These are phyloP conservation scores for Smithornis capensis DNA, from an alignment of 2,113 vertebrate genomes.

Conservation along the genomic window DNA sequence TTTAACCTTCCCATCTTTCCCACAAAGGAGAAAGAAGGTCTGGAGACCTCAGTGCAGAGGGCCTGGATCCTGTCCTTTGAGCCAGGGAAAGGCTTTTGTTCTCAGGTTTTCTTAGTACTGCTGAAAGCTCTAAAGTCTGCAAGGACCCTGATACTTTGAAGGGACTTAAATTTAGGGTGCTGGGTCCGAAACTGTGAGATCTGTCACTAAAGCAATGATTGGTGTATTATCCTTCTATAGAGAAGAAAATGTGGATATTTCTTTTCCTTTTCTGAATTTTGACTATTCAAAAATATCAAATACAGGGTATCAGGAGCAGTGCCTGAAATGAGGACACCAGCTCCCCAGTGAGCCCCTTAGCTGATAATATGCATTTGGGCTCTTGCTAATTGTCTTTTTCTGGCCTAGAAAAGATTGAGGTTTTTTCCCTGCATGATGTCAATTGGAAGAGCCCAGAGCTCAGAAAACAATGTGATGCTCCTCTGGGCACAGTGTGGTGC, in stretches of 20 bases:
- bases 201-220: background rate
- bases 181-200: background rate
- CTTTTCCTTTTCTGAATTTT: background rate
- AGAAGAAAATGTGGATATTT: background rate
- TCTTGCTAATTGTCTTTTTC: background rate
- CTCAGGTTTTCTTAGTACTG: background rate
- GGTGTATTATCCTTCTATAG: background rate
- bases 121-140: background rate
- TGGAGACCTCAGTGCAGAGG: background rate
- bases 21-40: background rate
- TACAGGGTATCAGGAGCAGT: background rate
- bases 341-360: background rate
- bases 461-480: background rate
- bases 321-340: background rate
- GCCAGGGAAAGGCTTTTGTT: rapidly evolving
- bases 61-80: background rate
- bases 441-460: background rate
- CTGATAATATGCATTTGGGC: background rate
- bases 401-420: background rate
- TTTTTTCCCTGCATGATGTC: background rate
- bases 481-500: background rate
- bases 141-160: background rate
- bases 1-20: background rate
- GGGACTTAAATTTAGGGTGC: background rate
- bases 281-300: background rate